Conservation (phyloP, 2,888 invertebrate genomes). For the Nowickia ferox region DNA sequence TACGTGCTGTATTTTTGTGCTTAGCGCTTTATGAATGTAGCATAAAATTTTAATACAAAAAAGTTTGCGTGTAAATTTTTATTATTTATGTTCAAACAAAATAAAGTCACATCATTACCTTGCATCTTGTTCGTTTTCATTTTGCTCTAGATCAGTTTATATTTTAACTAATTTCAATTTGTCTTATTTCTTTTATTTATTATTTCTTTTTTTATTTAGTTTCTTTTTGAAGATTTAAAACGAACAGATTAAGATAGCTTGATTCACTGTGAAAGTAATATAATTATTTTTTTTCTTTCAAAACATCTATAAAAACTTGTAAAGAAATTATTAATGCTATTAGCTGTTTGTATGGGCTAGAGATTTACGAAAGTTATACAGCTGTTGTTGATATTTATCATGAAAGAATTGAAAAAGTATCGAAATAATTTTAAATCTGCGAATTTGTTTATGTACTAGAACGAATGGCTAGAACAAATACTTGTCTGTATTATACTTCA, state of each 20-base stretch:
- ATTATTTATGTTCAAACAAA: slow-evolving; percentile 27
- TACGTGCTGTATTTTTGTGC: neutral
- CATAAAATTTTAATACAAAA: slow-evolving; percentile 21
- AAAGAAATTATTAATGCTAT: too few species aligned
- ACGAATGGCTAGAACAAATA: too few species aligned
- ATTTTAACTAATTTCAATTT: slow-evolving; percentile 20
- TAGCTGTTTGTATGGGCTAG: too few species aligned
- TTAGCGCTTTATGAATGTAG: slow-evolving; percentile 19
- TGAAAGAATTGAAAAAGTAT: too few species aligned
- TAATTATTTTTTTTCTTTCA: neutral
- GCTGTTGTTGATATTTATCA: too few species aligned
- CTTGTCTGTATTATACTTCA: too few species aligned
- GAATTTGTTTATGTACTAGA: too few species aligned
- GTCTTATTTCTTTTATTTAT: slow-evolving; percentile 13
- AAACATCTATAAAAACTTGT: neutral
- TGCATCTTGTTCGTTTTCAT: slow-evolving; percentile 32
- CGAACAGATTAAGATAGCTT: neutral
- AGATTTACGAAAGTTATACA: too few species aligned
- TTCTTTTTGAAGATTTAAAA: slow-evolving; percentile 10
- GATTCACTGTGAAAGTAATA: slow-evolving; percentile 19
- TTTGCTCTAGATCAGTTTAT: slow-evolving; percentile 12
- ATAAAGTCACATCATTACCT: slow-evolving; percentile 16
- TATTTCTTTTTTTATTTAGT: too few species aligned
- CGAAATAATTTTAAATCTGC: too few species aligned
- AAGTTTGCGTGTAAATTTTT: slow-evolving; percentile 42